Conservation (phyloP, 2,888 invertebrate genomes). For the Cataglyphis rosenhaueri region DNA sequence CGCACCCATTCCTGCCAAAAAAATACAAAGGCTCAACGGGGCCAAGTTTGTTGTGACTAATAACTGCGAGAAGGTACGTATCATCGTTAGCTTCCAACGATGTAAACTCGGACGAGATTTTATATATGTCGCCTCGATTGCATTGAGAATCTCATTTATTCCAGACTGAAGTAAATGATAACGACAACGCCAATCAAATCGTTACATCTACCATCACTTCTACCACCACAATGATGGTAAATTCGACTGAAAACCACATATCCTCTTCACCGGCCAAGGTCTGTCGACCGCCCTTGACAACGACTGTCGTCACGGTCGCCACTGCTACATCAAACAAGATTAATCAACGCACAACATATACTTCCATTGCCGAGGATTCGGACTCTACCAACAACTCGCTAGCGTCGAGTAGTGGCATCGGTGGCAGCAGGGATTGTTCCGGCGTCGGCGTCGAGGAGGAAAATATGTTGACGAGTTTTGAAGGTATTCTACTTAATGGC, state of each 20-base stretch:
- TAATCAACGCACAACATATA: constrained; percentile 78
- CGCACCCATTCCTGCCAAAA: constrained; percentile 82
- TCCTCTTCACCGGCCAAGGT: constrained; percentile 75
- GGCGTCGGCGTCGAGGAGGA: constrained; percentile 87
- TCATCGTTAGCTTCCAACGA: not conserved
- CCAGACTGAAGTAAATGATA: constrained; percentile 82
- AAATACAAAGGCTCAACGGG: constrained; percentile 84
- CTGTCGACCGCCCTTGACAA: constrained; percentile 85
- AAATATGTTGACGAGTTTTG: constrained; percentile 88
- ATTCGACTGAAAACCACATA: constrained; percentile 81
- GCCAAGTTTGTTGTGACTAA: constrained; percentile 84
- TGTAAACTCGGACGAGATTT: not conserved
- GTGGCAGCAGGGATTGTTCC: constrained; percentile 85
- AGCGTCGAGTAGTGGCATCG: constrained; percentile 87
- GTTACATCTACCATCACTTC: constrained; percentile 74
- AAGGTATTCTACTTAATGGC: constrained; percentile 88
- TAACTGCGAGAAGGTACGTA: constrained; percentile 83
- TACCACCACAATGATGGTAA: constrained; percentile 70
- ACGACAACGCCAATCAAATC: constrained; percentile 79
- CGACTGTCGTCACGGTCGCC: constrained; percentile 56
- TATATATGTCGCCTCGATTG: not conserved
- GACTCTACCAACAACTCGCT: constrained; percentile 87
- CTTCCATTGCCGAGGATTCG: constrained; percentile 85
- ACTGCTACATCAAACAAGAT: constrained; percentile 64
- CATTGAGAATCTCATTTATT: constrained; percentile 34